These are phyloP conservation scores for Bombus vancouverensis DNA, from an alignment of 1,140 invertebrate species.

Conservation along the genomic window DNA sequence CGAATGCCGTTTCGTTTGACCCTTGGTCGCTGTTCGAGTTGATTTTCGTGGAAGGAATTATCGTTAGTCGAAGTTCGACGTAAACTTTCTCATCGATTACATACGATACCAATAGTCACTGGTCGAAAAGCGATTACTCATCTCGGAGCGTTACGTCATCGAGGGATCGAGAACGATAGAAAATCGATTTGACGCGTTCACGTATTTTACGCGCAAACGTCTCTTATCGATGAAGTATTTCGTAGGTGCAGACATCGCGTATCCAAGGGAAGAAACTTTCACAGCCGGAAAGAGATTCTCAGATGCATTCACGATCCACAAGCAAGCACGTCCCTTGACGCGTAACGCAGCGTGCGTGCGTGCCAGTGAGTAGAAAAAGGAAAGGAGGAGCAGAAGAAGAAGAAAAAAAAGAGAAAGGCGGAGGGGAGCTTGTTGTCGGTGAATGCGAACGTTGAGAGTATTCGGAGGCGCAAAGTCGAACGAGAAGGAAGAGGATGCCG, in stretches of 20 bases:
- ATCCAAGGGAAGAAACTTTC: neutral
- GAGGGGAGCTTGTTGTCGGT: conserved; percentile 5
- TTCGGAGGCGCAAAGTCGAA: conserved; percentile 39
- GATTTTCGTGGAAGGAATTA: neutral
- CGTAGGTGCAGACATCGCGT: neutral
- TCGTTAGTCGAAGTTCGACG: too few relatives aligned
- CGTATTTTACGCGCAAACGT: neutral
- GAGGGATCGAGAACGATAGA: neutral
- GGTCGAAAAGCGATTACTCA: neutral
- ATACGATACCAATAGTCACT: too few relatives aligned
- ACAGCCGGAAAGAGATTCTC: conserved; percentile 7
- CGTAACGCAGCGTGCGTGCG: neutral
- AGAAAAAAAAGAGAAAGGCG: neutral
- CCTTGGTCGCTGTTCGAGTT: too few relatives aligned
- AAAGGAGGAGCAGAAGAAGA: neutral
- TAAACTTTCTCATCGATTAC: neutral
- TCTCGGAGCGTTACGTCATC: neutral
- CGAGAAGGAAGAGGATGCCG: conserved; percentile 16
- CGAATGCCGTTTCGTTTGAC: too few relatives aligned
- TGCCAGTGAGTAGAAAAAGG: neutral
- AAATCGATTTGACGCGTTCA: neutral
- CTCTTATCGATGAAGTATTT: neutral
- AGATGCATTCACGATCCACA: conserved; percentile 13
- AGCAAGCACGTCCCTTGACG: neutral
- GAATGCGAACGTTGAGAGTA: conserved; percentile 35